Evolutionary conservation across 2,888 invertebrate species (phyloP).

Genomic region (Erynnis tages): DNA sequence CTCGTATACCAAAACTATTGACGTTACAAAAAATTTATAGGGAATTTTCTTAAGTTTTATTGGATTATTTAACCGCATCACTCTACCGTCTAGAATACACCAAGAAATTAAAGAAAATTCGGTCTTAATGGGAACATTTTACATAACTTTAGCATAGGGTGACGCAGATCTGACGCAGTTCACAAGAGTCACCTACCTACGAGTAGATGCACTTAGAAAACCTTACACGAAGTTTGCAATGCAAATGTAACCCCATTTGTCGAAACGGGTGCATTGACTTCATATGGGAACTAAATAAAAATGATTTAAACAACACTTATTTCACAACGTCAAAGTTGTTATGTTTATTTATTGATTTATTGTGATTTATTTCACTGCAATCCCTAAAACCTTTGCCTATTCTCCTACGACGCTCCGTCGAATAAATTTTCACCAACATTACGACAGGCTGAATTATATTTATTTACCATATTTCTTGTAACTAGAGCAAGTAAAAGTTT

Average conservation of each 20-base stretch:
- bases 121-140: too few species aligned
- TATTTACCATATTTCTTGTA: slow-evolving; percentile 10
- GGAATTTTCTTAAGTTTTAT: too few species aligned
- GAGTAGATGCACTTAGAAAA: slow-evolving; percentile 1
- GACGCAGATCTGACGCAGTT: too few species aligned
- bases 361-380: slow-evolving; percentile 1
- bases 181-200: too few species aligned
- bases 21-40: too few species aligned
- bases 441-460: slow-evolving; percentile 15
- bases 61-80: too few species aligned
- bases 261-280: slow-evolving; percentile 1
- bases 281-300: slow-evolving; percentile 8
- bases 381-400: not conserved
- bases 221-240: slow-evolving; percentile 4
- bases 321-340: not conserved
- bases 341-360: slow-evolving; percentile 13
- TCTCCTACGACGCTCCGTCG: not conserved
- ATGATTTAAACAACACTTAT: slow-evolving; percentile 3
- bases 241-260: slow-evolving; percentile 7
- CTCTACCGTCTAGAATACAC: too few species aligned
- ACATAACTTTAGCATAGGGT: too few species aligned
- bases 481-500: slow-evolving; percentile 1
- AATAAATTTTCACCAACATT: slow-evolving; percentile 1
- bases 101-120: too few species aligned
- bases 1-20: too few species aligned